phyloP scores from a whole-genome alignment of 2,797 vertebrate species.

The Micrastur ruficollis region DNA sequence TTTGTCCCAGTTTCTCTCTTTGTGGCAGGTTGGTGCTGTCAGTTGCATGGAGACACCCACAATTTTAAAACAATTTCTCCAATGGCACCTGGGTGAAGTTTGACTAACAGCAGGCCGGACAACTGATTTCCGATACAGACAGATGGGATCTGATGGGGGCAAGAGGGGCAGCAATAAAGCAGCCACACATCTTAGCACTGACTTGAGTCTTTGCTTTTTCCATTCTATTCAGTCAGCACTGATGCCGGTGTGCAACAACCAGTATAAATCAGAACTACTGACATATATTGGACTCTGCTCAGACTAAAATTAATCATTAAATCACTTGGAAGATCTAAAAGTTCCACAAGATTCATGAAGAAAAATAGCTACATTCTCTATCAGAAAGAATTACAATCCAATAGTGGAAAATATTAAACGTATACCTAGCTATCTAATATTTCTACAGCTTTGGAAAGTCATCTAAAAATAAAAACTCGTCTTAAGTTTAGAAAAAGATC shows the following conservation, averaged over 20 bases:
- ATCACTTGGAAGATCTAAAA: background rate
- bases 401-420: background rate
- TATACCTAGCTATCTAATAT: background rate
- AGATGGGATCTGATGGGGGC: background rate
- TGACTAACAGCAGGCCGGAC: background rate
- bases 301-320: background rate
- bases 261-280: background rate
- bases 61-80: background rate
- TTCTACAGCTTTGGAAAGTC: background rate
- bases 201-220: background rate
- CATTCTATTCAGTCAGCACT: background rate
- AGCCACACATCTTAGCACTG: background rate
- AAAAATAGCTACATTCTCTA: background rate
- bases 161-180: background rate
- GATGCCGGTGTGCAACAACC: background rate
- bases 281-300: background rate
- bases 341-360: background rate
- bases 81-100: background rate
- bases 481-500: background rate
- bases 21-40: background rate
- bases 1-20: background rate
- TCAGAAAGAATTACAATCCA: background rate
- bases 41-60: background rate
- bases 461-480: slow-evolving; percentile 3
- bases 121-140: background rate